A percentile compares a stretch with the other conserved stretches of the same genome.
phyloP scores from a whole-genome alignment of 2,113 vertebrate species.

The Ia io region DNA sequence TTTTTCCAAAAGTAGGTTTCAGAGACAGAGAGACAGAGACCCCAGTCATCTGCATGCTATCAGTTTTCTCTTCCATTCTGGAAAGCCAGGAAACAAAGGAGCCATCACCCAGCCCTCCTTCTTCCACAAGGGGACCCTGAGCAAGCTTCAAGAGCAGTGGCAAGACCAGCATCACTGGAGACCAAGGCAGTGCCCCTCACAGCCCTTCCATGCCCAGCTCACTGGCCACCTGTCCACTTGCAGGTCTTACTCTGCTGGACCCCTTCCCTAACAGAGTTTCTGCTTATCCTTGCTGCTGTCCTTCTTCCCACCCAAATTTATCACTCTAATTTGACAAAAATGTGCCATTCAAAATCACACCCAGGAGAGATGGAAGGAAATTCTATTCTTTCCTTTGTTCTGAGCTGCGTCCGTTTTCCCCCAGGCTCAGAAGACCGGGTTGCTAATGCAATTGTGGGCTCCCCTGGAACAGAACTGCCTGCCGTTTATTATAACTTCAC shows the following conservation, averaged over 20 bases:
- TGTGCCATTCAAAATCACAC: conserved; percentile 12
- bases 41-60: neutral
- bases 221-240: too few species aligned
- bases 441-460: neutral
- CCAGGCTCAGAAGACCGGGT: neutral
- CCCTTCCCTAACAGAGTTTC: neutral
- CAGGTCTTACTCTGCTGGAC: neutral
- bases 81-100: conserved; percentile 24
- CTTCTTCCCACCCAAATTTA: neutral
- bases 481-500: neutral
- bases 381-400: neutral
- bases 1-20: neutral
- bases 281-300: neutral
- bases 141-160: neutral
- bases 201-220: neutral
- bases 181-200: rapidly evolving
- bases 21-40: neutral
- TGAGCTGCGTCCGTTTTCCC: neutral
- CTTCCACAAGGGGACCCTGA: neutral
- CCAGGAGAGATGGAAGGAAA: conserved; percentile 12
- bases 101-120: neutral
- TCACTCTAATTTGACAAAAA: conserved; percentile 19
- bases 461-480: neutral
- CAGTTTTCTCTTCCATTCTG: neutral
- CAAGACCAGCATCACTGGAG: neutral